These are phyloP conservation scores for Pipistrellus pygmaeus DNA, from an alignment of 2,797 vertebrate species.

Conservation along the genomic window DNA sequence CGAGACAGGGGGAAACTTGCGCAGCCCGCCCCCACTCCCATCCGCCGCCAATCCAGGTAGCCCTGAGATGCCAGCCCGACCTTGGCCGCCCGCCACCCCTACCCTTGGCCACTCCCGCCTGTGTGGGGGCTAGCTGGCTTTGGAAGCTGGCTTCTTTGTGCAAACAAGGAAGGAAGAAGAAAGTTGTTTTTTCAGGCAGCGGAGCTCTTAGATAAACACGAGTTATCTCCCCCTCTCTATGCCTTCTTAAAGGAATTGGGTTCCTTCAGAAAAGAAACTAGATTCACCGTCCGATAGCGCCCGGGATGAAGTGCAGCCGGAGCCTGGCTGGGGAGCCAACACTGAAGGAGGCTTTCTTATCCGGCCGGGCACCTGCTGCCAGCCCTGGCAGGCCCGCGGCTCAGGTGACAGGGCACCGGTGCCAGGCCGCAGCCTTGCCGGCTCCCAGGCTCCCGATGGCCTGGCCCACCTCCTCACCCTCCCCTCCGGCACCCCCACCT, in stretches of 20 bases:
- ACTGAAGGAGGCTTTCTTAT: constrained; percentile 58
- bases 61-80: not conserved
- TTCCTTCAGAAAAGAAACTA: constrained; percentile 78
- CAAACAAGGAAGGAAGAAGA: constrained; percentile 58
- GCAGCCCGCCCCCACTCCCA: no score
- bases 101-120: not conserved
- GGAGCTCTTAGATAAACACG: constrained; percentile 79
- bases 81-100: fast-evolving
- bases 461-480: not conserved
- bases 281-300: constrained; percentile 31
- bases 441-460: constrained; percentile 62
- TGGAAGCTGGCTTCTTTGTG: constrained; percentile 63
- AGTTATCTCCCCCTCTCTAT: constrained; percentile 1
- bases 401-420: constrained; percentile 72
- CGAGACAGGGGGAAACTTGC: not conserved
- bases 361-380: constrained; percentile 48
- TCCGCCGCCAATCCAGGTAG: not conserved
- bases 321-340: not conserved
- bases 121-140: not conserved
- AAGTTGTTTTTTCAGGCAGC: constrained; percentile 67
- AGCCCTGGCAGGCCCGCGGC: constrained; percentile 33
- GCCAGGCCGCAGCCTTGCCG: constrained; percentile 54
- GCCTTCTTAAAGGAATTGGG: constrained; percentile 50
- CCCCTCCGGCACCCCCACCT: not conserved
- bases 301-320: not conserved